Evolutionary conservation across 2,113 vertebrate genomes (phyloP), one percentile per base, ranked within the genome.

Genomic region (Sialia sialis): DNA sequence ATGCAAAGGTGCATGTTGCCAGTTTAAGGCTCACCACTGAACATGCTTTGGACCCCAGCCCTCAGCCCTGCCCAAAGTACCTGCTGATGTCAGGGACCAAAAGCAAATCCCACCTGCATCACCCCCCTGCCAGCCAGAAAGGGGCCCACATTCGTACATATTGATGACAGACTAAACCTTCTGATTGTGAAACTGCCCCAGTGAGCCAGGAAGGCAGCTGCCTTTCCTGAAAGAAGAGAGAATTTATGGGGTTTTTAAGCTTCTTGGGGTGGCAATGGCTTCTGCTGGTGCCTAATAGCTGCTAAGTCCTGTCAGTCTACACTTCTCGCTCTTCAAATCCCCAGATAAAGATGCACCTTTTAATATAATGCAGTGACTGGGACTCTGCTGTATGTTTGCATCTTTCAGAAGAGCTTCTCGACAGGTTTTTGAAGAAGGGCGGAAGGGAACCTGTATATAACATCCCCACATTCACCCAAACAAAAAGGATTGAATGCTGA

Each of bases 71-170:
- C 67, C 46, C 1, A 6, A 68, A 85, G 16, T 8, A 72, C 48
- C 34, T 10, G 2, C 62, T 4, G 3, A 84, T 2, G 3, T 11
- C 81, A 68, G 49, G 0, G 4, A 48, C 36, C 1, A 1, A 80
- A 76, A 52, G 20, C 1, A 1, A 72, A 54, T 63, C 23, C 87
- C 44, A 51, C 23, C 23, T 64, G 3, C 43, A 25, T 22, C 5
- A 2, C 41, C 16, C 25, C 0, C 0, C 46, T 4, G 4, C 19
- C 21, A 11, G 3, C 36, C 11, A 1, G 43, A 72, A 88, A 68
- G 10, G 20, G 27, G 9, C 1, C 2, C 7, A 18, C 8, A 13
- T 16, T 6, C 11, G 58, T 26, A 52, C 30, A 4, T 52, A 72
- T 48, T 46, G 22, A 75, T 21, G 36, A 23, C 0, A 8, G 39